These are phyloP conservation scores for Vimba vimba DNA, from an alignment of 2,113 vertebrate genomes.

Conservation along the genomic window DNA sequence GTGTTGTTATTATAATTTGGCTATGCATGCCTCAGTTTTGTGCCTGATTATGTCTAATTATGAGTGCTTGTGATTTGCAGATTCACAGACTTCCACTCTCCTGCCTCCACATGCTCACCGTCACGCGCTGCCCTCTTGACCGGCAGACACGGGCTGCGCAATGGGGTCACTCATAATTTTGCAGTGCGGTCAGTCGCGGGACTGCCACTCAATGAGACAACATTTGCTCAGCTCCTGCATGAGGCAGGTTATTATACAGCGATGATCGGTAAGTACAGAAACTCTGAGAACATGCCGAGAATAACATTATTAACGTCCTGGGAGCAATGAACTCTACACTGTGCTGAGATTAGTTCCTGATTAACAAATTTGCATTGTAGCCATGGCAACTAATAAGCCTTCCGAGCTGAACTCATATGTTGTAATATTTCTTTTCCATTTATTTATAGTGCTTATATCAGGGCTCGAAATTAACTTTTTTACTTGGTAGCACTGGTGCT, in stretches of 20 bases:
- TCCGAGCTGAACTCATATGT: not conserved
- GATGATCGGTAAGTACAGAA: conserved; percentile 80
- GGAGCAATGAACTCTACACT: not conserved
- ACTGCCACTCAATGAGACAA: conserved; percentile 90
- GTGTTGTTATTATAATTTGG: not conserved
- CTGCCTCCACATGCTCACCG: conserved; percentile 93
- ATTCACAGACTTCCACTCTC: conserved; percentile 92
- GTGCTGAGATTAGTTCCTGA: conserved; percentile 25
- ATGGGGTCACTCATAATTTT: conserved; percentile 94
- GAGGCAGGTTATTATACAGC: conserved; percentile 85
- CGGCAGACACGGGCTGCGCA: conserved; percentile 87
- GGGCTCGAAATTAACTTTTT: too few species aligned
- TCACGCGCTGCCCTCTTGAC: conserved; percentile 93
- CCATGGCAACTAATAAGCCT: not conserved
- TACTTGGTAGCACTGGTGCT: too few species aligned
- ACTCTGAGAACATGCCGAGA: not conserved
- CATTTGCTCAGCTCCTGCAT: conserved; percentile 84
- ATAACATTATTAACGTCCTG: not conserved
- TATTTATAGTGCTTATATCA: not conserved
- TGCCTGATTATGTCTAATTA: not conserved
- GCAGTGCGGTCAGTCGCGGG: conserved; percentile 83
- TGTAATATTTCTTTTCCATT: not conserved
- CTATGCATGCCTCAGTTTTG: not conserved
- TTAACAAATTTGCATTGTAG: conserved; percentile 14
- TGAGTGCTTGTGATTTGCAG: conserved; percentile 65